Conservation (phyloP, 2,113 vertebrate species). For the Xiphias gladius region DNA sequence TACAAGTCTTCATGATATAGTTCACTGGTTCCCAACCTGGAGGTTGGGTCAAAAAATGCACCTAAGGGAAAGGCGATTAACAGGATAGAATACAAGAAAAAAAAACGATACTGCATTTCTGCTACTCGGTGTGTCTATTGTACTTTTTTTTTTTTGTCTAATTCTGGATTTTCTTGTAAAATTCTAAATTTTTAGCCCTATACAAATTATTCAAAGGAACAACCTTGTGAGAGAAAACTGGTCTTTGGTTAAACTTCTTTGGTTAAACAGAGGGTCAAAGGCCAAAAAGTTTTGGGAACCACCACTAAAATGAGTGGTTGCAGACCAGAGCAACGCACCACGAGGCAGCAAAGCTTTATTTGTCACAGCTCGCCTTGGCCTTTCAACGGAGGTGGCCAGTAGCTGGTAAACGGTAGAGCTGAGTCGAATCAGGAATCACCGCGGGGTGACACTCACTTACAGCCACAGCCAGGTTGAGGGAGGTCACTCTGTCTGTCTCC, state of each 20-base stretch:
- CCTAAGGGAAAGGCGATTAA: too few relatives aligned
- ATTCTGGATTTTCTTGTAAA: too few relatives aligned
- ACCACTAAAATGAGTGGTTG: not conserved
- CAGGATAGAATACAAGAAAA: too few relatives aligned
- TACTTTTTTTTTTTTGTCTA: too few relatives aligned
- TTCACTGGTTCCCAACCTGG: too few relatives aligned
- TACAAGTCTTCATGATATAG: too few relatives aligned
- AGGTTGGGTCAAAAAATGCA: too few relatives aligned
- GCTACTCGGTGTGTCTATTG: too few relatives aligned
- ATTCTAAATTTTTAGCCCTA: not conserved
- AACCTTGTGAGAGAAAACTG: not conserved
- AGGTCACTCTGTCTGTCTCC: constrained; percentile 88
- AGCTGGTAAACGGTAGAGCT: not conserved
- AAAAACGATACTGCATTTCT: too few relatives aligned
- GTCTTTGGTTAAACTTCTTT: not conserved
- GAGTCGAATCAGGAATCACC: constrained; percentile 31
- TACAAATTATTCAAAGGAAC: not conserved
- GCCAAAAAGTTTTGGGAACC: not conserved
- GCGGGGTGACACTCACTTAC: constrained; percentile 84
- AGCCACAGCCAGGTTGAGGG: constrained; percentile 91
- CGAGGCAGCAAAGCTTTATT: constrained; percentile 12
- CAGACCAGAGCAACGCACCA: not conserved
- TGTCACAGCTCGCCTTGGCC: constrained; percentile 27
- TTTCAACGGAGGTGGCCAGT: not conserved
- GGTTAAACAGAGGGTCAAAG: not conserved